phyloP scores from a whole-genome alignment of 2,888 invertebrate species.

The Autographa pulchrina region DNA sequence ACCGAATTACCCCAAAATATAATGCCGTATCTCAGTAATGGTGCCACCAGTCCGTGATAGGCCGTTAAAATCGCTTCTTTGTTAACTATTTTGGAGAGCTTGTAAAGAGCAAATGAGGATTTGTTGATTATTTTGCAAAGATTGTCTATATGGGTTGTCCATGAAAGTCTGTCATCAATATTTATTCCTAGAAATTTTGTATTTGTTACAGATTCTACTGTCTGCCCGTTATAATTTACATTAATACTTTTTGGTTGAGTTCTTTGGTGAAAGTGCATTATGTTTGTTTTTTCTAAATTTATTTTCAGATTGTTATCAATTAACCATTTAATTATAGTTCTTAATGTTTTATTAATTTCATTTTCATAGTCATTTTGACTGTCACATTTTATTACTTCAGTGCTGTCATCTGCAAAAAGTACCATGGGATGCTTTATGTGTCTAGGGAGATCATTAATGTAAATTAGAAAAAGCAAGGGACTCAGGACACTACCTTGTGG shows the following conservation, averaged over 20 bases:
- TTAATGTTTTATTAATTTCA: neutral
- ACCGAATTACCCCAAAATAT: constrained; percentile 90
- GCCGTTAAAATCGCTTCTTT: neutral
- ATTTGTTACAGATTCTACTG: neutral
- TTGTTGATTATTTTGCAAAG: neutral
- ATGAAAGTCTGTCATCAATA: neutral
- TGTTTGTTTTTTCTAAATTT: neutral
- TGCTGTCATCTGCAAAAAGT: neutral
- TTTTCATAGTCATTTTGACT: neutral
- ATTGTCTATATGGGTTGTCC: neutral
- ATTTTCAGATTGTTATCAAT: neutral
- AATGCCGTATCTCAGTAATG: constrained; percentile 55
- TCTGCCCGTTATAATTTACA: neutral
- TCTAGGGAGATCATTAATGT: constrained; percentile 9
- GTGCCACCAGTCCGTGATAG: neutral
- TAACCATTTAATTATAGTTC: neutral
- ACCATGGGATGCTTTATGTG: neutral
- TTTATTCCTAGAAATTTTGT: neutral
- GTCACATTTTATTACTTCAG: neutral
- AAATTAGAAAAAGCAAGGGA: constrained; percentile 5
- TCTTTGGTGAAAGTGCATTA: constrained; percentile 2
- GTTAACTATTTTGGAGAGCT: neutral
- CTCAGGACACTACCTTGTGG: constrained; percentile 12
- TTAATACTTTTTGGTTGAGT: neutral
- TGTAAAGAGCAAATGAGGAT: neutral